Percentiles rank a stretch among this genome's conserved stretches.
These are phyloP conservation scores for Himalopsyche phryganea DNA, from an alignment of 1,140 invertebrate genomes.

Conservation along the genomic window DNA sequence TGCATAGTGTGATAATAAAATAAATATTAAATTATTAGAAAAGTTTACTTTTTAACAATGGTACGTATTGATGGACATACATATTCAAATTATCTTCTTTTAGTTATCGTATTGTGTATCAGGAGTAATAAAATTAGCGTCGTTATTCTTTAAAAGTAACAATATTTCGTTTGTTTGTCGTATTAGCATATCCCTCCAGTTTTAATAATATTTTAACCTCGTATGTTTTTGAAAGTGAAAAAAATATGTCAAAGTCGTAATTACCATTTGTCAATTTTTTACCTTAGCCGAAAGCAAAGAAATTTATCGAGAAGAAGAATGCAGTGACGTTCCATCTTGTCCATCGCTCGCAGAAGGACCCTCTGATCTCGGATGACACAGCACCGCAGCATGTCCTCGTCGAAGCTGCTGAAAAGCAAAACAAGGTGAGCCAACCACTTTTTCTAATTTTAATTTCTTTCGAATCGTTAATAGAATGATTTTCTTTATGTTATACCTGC, in stretches of 20 bases:
- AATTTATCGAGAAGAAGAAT: constrained; percentile 91
- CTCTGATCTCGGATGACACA: constrained; percentile 79
- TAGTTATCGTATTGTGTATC: too few relatives aligned
- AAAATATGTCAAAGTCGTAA: too few relatives aligned
- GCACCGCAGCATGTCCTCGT: constrained; percentile 84
- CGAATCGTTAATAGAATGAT: background rate
- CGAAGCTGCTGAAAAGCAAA: constrained; percentile 46
- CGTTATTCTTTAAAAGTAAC: too few relatives aligned
- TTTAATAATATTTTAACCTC: too few relatives aligned
- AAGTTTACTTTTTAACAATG: background rate
- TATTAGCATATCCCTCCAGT: too few relatives aligned
- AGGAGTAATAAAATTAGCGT: too few relatives aligned
- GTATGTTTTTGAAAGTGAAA: too few relatives aligned
- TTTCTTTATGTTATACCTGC: too few relatives aligned
- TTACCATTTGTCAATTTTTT: too few relatives aligned
- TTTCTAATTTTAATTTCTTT: background rate
- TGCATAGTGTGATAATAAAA: constrained; percentile 1
- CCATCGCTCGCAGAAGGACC: constrained; percentile 90
- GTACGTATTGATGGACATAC: background rate
- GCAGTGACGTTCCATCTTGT: constrained; percentile 89
- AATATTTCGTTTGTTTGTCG: too few relatives aligned
- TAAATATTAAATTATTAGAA: background rate
- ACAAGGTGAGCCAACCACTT: constrained; percentile 27
- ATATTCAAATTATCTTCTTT: too few relatives aligned
- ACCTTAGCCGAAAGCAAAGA: constrained; percentile 74